Base-by-base conservation (phyloP, 1,140 invertebrate genomes). In the Drosophila azteca region DNA sequence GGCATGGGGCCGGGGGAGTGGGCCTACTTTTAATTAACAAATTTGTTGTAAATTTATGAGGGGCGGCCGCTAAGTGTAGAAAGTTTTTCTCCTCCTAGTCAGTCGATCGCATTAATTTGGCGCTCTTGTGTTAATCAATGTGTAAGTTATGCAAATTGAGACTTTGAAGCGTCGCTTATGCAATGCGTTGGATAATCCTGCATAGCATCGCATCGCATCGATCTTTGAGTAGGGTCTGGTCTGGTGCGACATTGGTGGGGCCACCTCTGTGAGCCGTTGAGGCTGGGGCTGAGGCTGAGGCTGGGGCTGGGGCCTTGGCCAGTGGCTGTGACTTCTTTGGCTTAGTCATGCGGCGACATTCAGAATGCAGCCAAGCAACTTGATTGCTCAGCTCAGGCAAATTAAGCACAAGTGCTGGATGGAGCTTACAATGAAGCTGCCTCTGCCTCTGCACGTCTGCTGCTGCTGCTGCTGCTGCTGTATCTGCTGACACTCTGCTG, bases 281-380 rank as follows among this genome's bases (percentile, higher is more conserved):
- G 24, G 63, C 51, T 53, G 31, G 13, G n/a, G 24, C 6, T 51
- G 58, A 26, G 61, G 64, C 31, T 63, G 46, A 49, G 48, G 45
- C 44, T 41, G 50, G 62, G 48, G 45, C 44, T 41, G 50, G 62
- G 63, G 60, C 81, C 77, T 87, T 84, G 82, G 81, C 77, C 80
- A 60, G 50, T 24, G 20, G 41, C 43, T 45, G 64, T 61, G 68
- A 85, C 78, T 85, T 85, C 83, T 88, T 88, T 88, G 79, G 82
- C 78, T 83, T 81, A 85, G 75, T 85, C 83, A 88, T 81, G 83
- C 83, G 78, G 57, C 62, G 79, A 57, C 39, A 48, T 65, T 69
- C 60, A 87, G 78, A 87, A 79, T 87, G 82, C 82, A 83, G 75
- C 82, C 75, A 81, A 87, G 82, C 81, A 81, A 80, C 73, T 80